Conservation (phyloP, 1,140 invertebrate species). For the Adelges cooleyi region DNA sequence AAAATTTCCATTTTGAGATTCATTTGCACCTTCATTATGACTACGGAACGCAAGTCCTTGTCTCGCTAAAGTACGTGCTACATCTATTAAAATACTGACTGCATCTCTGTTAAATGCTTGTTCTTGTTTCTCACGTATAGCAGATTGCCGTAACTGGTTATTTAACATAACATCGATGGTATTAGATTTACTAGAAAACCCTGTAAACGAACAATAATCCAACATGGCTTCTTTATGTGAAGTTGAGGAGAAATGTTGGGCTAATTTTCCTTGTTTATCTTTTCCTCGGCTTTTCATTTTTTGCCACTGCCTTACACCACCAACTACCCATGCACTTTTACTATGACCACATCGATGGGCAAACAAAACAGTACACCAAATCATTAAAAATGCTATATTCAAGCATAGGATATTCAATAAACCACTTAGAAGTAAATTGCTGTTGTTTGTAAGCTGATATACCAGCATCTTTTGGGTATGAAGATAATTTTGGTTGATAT, state of each 20-base stretch:
- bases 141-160: not conserved
- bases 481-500: conserved; percentile 2
- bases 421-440: not conserved
- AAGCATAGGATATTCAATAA: not conserved
- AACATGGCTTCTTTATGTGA: not conserved
- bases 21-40: not conserved
- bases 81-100: conserved; percentile 7
- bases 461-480: not conserved
- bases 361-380: not conserved
- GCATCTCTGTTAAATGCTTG: conserved; percentile 2
- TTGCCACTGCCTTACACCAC: not conserved
- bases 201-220: conserved; percentile 2
- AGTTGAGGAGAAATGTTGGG: not conserved
- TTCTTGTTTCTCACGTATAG: not conserved
- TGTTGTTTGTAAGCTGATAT: not conserved
- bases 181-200: not conserved
- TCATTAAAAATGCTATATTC: not conserved
- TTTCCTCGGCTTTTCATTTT: conserved; percentile 7
- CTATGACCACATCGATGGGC: not conserved
- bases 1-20: conserved; percentile 24
- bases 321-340: not conserved
- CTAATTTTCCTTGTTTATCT: not conserved
- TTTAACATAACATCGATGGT: not conserved
- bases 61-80: not conserved
- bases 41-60: conserved; percentile 11